phyloP scores from a whole-genome alignment of 2,113 vertebrate genomes.

The Drymodes brunneopygia region DNA sequence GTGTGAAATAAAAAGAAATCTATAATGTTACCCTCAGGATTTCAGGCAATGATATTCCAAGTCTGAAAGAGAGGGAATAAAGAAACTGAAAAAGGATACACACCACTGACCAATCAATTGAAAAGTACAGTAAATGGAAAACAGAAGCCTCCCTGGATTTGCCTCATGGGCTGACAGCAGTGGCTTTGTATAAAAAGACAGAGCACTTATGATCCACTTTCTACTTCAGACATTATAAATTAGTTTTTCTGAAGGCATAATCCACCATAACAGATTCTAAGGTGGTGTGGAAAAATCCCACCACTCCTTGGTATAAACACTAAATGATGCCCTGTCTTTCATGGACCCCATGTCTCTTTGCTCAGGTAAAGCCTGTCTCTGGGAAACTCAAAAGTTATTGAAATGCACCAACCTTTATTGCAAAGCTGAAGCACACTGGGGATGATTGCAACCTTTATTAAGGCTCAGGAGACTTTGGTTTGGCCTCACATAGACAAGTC shows the following conservation, averaged over 20 bases:
- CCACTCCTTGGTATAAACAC: background rate
- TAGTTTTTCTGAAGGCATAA: constrained; percentile 14
- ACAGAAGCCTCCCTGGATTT: constrained; percentile 51
- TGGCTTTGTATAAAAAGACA: constrained; percentile 22
- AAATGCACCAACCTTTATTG: background rate
- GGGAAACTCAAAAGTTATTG: background rate
- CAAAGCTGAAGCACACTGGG: background rate
- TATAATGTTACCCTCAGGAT: constrained; percentile 39
- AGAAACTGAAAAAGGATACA: constrained; percentile 43
- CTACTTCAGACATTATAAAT: constrained; percentile 12
- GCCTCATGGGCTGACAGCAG: constrained; percentile 3
- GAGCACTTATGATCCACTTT: constrained; percentile 4
- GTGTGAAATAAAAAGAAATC: constrained; percentile 44
- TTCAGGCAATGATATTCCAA: constrained; percentile 43
- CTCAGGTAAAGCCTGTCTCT: background rate
- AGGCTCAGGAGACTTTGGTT: background rate
- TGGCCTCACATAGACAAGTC: background rate
- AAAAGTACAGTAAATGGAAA: constrained; percentile 42
- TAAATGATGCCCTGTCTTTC: background rate
- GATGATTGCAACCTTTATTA: background rate
- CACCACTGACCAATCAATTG: constrained; percentile 49
- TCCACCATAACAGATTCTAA: background rate
- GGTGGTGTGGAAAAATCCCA: background rate
- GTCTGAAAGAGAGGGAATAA: constrained; percentile 38
- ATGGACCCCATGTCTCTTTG: background rate